phyloP scores from a whole-genome alignment of 1,140 invertebrate genomes.

The Bactericera cockerelli region DNA sequence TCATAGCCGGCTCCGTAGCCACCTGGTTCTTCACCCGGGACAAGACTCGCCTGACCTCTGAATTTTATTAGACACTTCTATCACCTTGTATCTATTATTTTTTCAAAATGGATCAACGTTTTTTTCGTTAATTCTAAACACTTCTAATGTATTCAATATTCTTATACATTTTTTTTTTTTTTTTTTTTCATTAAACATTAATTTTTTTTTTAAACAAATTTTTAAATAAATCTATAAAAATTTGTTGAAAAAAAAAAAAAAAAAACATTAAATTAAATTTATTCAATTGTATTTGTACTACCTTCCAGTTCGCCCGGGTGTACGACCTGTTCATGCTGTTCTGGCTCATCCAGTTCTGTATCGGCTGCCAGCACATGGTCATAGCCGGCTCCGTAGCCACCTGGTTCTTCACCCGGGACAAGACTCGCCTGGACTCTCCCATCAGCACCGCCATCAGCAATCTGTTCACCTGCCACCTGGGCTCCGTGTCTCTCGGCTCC shows the following conservation, averaged over 20 bases:
- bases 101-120: too few relatives aligned
- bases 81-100: too few relatives aligned
- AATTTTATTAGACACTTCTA: too few relatives aligned
- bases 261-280: too few relatives aligned
- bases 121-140: too few relatives aligned
- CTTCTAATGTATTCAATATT: too few relatives aligned
- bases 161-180: too few relatives aligned
- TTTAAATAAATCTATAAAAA: too few relatives aligned
- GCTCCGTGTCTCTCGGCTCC: constrained; percentile 59
- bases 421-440: constrained; percentile 39
- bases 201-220: too few relatives aligned
- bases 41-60: constrained; percentile 40
- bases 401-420: constrained; percentile 67
- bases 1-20: constrained; percentile 55
- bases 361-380: constrained; percentile 60
- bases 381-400: constrained; percentile 54
- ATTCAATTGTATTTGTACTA: constrained; percentile 12
- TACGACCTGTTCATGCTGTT: constrained; percentile 52
- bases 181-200: too few relatives aligned
- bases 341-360: constrained; percentile 54
- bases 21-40: constrained; percentile 65
- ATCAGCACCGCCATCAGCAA: constrained; percentile 38
- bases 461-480: constrained; percentile 52
- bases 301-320: constrained; percentile 39
- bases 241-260: too few relatives aligned